A percentile compares a stretch with the other conserved stretches of the same genome.
Evolutionary conservation across 2,113 vertebrate genomes (phyloP).

Genomic region (Albula goreensis): DNA sequence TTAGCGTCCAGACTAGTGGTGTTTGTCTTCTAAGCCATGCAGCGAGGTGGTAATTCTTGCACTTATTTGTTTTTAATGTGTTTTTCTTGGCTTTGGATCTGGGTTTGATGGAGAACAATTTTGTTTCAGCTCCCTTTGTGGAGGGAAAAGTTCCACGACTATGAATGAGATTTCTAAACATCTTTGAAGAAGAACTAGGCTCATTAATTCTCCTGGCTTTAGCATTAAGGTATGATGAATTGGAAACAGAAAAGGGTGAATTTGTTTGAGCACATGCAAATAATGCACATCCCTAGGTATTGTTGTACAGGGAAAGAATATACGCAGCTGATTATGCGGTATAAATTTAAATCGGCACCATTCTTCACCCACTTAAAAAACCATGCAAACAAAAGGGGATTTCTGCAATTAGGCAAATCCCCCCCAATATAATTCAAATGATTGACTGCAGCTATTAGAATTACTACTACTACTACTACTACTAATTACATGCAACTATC

Average conservation of each 20-base stretch:
- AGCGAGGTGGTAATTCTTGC: not conserved
- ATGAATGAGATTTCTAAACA: slow-evolving; percentile 11
- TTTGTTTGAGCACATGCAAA: slow-evolving; percentile 9
- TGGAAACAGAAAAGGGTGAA: not conserved
- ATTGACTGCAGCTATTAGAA: not conserved
- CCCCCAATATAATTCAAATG: not conserved
- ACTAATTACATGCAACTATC: not conserved
- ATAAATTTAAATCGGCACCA: not conserved
- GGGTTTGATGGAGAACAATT: slow-evolving; percentile 19
- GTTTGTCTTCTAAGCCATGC: slow-evolving; percentile 23
- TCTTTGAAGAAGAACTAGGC: slow-evolving; percentile 7
- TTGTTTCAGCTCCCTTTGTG: slow-evolving; percentile 12
- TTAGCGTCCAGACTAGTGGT: slow-evolving; percentile 7
- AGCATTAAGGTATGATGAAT: not conserved
- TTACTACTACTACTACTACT: not conserved
- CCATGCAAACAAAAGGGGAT: not conserved
- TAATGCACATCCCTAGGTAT: not conserved
- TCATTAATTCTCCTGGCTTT: not conserved
- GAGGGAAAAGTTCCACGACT: not conserved
- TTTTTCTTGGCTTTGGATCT: slow-evolving; percentile 3
- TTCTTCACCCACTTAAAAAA: slow-evolving; percentile 6
- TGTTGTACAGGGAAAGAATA: not conserved
- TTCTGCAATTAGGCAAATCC: not conserved
- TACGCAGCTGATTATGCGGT: slow-evolving; percentile 3
- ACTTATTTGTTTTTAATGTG: slow-evolving; percentile 24